Base-by-base conservation (phyloP, 2,113 vertebrate genomes). In the Chaetodon trifascialis region DNA sequence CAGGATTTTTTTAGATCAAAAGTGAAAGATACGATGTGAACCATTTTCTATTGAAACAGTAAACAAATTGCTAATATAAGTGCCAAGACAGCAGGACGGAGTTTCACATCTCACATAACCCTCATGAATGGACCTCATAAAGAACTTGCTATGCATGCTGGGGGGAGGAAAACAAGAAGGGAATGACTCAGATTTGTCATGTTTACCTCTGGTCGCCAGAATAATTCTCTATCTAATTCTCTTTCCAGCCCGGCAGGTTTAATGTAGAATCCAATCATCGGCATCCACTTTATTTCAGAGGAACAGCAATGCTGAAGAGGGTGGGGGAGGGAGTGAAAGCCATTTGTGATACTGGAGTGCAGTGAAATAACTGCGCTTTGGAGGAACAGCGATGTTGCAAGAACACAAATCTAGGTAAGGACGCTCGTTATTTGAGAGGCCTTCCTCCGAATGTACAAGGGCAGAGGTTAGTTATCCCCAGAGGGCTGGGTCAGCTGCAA, bases 241-340 rank as follows among this genome's bases (percentile, higher is more conserved):
- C 60, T 87, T 86, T 89, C 79, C 77, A 88, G 65, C 62, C 73
- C 55, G 46, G 80, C 66, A 86, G 86, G 73, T 89, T 88, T 85
- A 87, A 91, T 83, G 60, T 79, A 58, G 68, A 85, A 83, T 86
- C 60, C 84, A 91, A 89, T 93, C 83, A 90, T 92, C 64, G 42
- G 66, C 36, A 42, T 74, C 76, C 64, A 71, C 88, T 86, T 76
- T 82, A 87, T 88, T 88, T 73, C 52, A 56, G 47, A 84, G 80
- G 44, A 78, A 75, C 46, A 62, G 74, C 42, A 15, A 80, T 62
- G 54, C 21, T 21, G 42, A 63, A 36, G 52, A 54, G 60, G 9
- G 56, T 15, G 73, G 73, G 25, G 44, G 30, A 25, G 30, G 63
- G 36, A 59, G 11, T 42, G 34, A 58, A 58, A 52, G 56, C 23